Conservation (phyloP, 1,140 invertebrate species). For the Radopholus similis region DNA sequence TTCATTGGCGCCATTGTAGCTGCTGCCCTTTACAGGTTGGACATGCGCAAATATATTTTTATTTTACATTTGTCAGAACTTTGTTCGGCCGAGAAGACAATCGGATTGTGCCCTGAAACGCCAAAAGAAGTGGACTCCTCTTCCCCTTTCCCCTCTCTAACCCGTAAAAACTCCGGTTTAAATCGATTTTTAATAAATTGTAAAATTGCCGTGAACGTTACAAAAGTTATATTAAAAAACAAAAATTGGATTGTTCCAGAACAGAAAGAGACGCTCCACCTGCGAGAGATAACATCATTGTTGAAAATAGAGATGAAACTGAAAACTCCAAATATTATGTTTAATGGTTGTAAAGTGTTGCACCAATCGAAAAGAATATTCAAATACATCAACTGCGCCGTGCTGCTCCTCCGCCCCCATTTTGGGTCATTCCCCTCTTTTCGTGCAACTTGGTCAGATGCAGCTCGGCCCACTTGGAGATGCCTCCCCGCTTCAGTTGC, state of each 20-base stretch:
- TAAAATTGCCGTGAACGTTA: not conserved
- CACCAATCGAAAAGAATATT: no score
- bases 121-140: not conserved
- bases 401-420: slow-evolving; percentile 6
- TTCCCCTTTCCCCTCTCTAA: no score
- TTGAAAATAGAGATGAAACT: no score
- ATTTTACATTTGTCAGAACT: not conserved
- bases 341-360: no score
- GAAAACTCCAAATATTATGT: no score
- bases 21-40: slow-evolving; percentile 14
- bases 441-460: slow-evolving; percentile 21
- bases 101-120: not conserved
- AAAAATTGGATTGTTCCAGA: not conserved
- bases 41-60: not conserved
- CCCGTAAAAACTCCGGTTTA: no score
- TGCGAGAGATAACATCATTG: no score
- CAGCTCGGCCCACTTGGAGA: slow-evolving; percentile 3
- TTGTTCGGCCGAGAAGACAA: slow-evolving; percentile 15
- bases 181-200: not conserved
- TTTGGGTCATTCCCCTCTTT: slow-evolving; percentile 5
- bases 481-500: slow-evolving; percentile 6
- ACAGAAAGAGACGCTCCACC: no score
- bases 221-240: not conserved
- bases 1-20: slow-evolving; percentile 17
- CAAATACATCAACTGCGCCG: no score